phyloP scores from a whole-genome alignment of 2,888 invertebrate genomes.

The Pseudococcus longispinus region DNA sequence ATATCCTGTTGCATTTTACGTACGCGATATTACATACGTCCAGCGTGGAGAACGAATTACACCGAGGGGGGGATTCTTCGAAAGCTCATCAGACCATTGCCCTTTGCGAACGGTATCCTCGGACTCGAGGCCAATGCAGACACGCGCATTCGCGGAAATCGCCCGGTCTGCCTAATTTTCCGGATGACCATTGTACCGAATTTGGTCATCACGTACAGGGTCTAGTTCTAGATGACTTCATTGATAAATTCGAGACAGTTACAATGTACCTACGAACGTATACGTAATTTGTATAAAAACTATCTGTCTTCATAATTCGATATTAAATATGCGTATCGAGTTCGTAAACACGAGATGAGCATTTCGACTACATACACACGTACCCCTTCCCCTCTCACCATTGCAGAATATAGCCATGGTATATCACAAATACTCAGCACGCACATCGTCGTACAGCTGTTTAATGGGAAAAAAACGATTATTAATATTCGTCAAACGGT shows the following conservation, averaged over 20 bases:
- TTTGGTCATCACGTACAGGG: slow-evolving; percentile 19
- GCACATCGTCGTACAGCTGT: neutral
- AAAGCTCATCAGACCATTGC: slow-evolving; percentile 15
- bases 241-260: slow-evolving; percentile 9
- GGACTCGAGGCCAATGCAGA: neutral
- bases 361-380: neutral
- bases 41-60: neutral
- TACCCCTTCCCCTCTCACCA: neutral
- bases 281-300: neutral
- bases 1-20: neutral
- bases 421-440: neutral
- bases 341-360: neutral
- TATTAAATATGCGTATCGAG: neutral
- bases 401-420: neutral
- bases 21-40: neutral
- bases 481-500: slow-evolving; percentile 13
- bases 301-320: neutral
- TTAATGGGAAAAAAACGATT: neutral
- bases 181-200: slow-evolving; percentile 38
- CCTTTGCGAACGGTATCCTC: slow-evolving; percentile 7
- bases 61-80: neutral
- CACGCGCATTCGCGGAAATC: slow-evolving; percentile 23
- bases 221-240: neutral
- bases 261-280: neutral
- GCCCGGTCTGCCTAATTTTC: slow-evolving; percentile 23